Conservation (phyloP, 1,140 invertebrate species). For the Rhopalosiphum maidis region DNA sequence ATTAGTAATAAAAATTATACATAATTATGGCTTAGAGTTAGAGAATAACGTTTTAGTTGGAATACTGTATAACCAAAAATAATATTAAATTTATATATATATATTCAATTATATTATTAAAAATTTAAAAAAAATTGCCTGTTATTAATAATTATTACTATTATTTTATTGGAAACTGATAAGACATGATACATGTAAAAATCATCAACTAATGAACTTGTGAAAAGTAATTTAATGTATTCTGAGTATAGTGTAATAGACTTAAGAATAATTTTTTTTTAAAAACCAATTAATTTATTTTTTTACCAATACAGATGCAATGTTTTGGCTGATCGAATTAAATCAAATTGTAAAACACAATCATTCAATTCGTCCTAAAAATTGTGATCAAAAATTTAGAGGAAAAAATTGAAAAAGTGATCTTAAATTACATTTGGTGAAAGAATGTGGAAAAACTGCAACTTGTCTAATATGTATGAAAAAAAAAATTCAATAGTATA, state of each 20-base stretch:
- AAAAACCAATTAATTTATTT: neutral
- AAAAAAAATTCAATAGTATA: neutral
- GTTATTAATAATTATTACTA: neutral
- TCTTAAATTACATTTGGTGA: neutral
- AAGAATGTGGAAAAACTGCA: neutral
- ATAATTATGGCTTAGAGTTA: neutral
- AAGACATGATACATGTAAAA: neutral
- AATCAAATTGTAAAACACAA: neutral
- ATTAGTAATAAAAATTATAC: neutral
- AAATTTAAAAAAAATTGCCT: neutral
- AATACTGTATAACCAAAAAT: neutral
- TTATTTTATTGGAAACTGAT: neutral
- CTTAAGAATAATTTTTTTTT: neutral
- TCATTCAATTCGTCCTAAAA: neutral
- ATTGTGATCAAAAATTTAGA: conserved; percentile 21
- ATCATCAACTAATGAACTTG: neutral
- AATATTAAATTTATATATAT: neutral
- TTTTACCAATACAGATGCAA: neutral
- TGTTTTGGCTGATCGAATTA: neutral
- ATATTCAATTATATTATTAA: no score
- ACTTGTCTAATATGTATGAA: neutral
- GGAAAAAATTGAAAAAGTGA: neutral
- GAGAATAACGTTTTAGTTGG: neutral
- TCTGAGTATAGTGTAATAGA: neutral
- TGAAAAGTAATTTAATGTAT: neutral